Base-by-base conservation (phyloP, 2,888 invertebrate species). In the Apamea monoglypha region DNA sequence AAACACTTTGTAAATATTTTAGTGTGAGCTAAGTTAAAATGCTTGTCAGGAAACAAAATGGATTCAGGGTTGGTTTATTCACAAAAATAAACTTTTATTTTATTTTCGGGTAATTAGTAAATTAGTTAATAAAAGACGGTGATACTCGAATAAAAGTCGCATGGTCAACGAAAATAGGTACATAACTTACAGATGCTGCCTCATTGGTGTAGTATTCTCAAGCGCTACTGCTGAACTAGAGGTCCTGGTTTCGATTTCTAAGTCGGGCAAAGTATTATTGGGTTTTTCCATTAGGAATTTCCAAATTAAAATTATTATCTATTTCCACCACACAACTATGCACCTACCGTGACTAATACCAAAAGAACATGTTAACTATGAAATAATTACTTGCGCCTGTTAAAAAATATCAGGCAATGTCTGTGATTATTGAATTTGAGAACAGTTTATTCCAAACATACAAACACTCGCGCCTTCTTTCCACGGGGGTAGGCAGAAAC, bases 121-220 rank as follows among this genome's bases (percentile, higher is more conserved):
- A 79, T 80, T 80, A 69, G 18, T 16, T n/a, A 53, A 61, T 29
- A 50, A 40, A 61, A 8, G 25, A 78, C 12, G 18, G n/a, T 32
- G 21, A 32, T 8, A 32, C 32, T 32, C 32, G 32, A 2, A 32
- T 14, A 12, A 8, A 18, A 2, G 59, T 10, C 40, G 21, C 40
- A 3, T 40, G 7, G 29, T 14, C 8, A 50, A 59, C 5, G 47
- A 16, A 47, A 36, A 36, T 36, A 36, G 36, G 36, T 36, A 36
- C 36, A 2, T 36, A 2, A 36, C 3, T 36, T 36, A 36, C 36
- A 36, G 36, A 36, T 36, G 6, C 36, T 6, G 6, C 36, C 36
- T 36, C 36, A 5, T 36, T 36, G 36, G 36, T 36, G 36, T 36
- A 36, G 36, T 36, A 36, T 36, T 36, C 36, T 0, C 36, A 36